phyloP scores from a whole-genome alignment of 2,113 vertebrate species.

The Halichoeres trimaculatus region DNA sequence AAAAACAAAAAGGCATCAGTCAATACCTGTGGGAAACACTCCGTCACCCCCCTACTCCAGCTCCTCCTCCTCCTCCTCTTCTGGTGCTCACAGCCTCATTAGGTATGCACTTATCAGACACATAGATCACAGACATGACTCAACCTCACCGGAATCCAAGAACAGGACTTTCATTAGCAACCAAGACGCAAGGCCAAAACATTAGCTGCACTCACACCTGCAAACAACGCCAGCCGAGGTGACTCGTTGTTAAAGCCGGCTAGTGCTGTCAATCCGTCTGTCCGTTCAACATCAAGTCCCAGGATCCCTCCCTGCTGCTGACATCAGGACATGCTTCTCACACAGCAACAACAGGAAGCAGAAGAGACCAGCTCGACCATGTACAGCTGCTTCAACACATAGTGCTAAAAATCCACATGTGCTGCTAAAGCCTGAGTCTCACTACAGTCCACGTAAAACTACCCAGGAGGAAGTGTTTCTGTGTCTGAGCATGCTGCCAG shows the following conservation, averaged over 20 bases:
- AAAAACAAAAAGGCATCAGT: conserved; percentile 97
- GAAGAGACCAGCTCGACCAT: conserved; percentile 65
- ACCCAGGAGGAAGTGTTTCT: conserved; percentile 17
- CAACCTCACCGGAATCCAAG: conserved; percentile 95
- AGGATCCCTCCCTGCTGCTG: conserved; percentile 36
- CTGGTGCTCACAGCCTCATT: conserved; percentile 95
- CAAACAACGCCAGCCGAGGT: conserved; percentile 48
- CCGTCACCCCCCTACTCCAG: conserved; percentile 62
- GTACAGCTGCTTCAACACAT: conserved; percentile 50
- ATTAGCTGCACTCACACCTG: conserved; percentile 67
- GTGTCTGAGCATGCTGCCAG: not conserved
- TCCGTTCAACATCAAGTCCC: conserved; percentile 50
- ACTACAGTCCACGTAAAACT: too few species aligned
- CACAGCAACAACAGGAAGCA: conserved; percentile 71
- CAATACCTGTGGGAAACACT: conserved; percentile 98
- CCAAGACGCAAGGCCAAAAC: conserved; percentile 77
- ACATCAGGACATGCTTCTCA: conserved; percentile 47
- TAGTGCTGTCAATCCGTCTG: conserved; percentile 16
- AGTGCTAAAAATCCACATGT: conserved; percentile 1
- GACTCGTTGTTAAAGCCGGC: conserved; percentile 40
- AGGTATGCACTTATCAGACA: conserved; percentile 99
- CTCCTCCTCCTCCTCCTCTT: conserved; percentile 46
- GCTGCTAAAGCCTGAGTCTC: conserved; percentile 8
- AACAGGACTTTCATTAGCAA: conserved; percentile 96
- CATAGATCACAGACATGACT: conserved; percentile 99